These are phyloP conservation scores for Arion vulgaris DNA, from an alignment of 1,140 invertebrate species.

Conservation along the genomic window DNA sequence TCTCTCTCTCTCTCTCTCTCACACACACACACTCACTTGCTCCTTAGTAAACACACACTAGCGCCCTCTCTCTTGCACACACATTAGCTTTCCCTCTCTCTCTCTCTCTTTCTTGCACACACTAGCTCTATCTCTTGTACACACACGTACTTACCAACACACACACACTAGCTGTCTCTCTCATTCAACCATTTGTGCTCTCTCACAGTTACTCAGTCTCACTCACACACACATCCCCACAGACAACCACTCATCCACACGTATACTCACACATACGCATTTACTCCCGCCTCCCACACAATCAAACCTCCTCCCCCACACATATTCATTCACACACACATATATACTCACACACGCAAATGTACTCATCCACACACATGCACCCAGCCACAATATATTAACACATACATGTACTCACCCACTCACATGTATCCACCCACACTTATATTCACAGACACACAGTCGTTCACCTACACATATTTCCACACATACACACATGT, in stretches of 20 bases:
- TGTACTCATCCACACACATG: slow-evolving; percentile 24
- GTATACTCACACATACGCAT: slow-evolving; percentile 31
- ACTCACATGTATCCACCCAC: neutral
- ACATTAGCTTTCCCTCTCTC: too few species aligned
- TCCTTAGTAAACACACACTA: too few species aligned
- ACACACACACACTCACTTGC: too few species aligned
- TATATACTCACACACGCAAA: slow-evolving; percentile 26
- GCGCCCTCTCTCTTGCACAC: too few species aligned
- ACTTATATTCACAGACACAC: neutral
- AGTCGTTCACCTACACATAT: neutral
- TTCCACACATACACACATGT: neutral
- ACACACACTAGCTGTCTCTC: too few species aligned
- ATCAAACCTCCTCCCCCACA: neutral
- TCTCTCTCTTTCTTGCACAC: too few species aligned
- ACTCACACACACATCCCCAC: neutral
- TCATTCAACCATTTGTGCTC: too few species aligned
- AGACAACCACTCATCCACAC: neutral
- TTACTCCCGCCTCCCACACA: slow-evolving; percentile 3
- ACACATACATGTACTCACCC: slow-evolving; percentile 9
- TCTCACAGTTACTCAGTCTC: too few species aligned
- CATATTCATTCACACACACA: slow-evolving; percentile 28
- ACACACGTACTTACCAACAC: too few species aligned
- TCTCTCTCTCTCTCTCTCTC: too few species aligned
- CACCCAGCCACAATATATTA: slow-evolving; percentile 9
- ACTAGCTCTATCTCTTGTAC: too few species aligned